Conservation (phyloP, 2,888 invertebrate species). For the Mesodorylaimus sp. region DNA sequence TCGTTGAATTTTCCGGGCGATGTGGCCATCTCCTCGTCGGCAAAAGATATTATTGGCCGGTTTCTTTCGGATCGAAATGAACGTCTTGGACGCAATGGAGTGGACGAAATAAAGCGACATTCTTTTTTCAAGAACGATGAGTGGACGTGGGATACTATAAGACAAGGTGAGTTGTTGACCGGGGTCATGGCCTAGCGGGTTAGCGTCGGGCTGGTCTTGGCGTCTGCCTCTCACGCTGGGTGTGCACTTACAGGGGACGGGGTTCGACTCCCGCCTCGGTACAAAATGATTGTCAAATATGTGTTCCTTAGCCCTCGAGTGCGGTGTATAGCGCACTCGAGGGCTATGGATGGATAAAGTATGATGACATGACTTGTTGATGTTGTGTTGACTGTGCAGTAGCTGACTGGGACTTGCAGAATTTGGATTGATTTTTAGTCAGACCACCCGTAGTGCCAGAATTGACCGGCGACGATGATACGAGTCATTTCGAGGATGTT, state of each 20-base stretch:
- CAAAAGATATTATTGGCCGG: constrained; percentile 60
- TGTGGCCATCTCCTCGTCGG: constrained; percentile 61
- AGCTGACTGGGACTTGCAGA: too few species aligned
- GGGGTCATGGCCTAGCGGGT: too few species aligned
- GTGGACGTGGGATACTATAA: constrained; percentile 89
- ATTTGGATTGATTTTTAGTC: constrained; percentile 21
- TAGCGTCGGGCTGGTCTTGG: too few species aligned
- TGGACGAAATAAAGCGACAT: constrained; percentile 82
- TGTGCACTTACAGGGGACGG: too few species aligned
- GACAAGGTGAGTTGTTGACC: constrained; percentile 50
- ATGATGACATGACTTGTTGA: too few species aligned
- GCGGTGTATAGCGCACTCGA: too few species aligned
- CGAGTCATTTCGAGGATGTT: constrained; percentile 92
- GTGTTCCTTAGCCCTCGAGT: too few species aligned
- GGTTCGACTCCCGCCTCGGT: too few species aligned
- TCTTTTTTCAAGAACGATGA: constrained; percentile 87
- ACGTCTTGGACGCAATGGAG: constrained; percentile 72
- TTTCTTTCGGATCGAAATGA: constrained; percentile 69
- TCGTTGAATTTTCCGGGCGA: constrained; percentile 79
- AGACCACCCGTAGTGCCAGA: constrained; percentile 91
- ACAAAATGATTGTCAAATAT: too few species aligned
- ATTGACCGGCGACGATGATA: constrained; percentile 83
- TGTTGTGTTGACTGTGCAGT: too few species aligned
- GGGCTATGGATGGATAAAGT: too few species aligned
- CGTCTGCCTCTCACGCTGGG: too few species aligned